Percentiles rank a stretch among this genome's conserved stretches.
Conservation (phyloP, 1,140 invertebrate species). For the Andricus grossulariae region DNA sequence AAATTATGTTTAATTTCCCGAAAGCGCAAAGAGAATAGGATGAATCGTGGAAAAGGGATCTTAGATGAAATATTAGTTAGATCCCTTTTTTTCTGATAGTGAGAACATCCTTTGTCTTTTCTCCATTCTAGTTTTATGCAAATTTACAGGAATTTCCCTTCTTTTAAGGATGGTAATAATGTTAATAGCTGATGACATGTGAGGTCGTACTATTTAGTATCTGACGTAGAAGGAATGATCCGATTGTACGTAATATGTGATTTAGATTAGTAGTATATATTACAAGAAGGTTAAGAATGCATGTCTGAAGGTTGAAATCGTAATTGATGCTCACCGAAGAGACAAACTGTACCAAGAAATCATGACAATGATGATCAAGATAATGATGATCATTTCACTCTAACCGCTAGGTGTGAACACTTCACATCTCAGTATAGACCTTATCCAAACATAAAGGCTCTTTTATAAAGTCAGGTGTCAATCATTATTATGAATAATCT, state of each 20-base stretch:
- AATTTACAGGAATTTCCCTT: not conserved
- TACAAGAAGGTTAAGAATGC: slow-evolving; percentile 21
- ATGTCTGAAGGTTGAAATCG: slow-evolving; percentile 24
- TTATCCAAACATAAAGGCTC: too few relatives aligned
- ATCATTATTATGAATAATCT: too few relatives aligned
- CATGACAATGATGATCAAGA: not conserved
- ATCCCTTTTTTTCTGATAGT: too few relatives aligned
- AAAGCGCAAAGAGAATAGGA: too few relatives aligned
- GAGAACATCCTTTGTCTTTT: too few relatives aligned
- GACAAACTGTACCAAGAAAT: not conserved
- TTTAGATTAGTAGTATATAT: not conserved
- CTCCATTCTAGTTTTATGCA: not conserved
- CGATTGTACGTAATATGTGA: slow-evolving; percentile 19
- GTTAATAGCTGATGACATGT: not conserved
- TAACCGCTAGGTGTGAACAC: not conserved
- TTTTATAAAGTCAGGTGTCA: too few relatives aligned
- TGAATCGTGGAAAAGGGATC: too few relatives aligned
- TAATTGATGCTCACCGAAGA: slow-evolving; percentile 8
- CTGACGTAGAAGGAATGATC: slow-evolving; percentile 20
- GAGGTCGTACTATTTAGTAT: not conserved
- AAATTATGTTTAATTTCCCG: too few relatives aligned
- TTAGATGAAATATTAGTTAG: too few relatives aligned
- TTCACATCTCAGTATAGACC: too few relatives aligned
- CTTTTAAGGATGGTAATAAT: not conserved
- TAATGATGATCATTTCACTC: not conserved